Conservation (phyloP, 2,113 vertebrate genomes). For the Psephotus haematonotus region DNA sequence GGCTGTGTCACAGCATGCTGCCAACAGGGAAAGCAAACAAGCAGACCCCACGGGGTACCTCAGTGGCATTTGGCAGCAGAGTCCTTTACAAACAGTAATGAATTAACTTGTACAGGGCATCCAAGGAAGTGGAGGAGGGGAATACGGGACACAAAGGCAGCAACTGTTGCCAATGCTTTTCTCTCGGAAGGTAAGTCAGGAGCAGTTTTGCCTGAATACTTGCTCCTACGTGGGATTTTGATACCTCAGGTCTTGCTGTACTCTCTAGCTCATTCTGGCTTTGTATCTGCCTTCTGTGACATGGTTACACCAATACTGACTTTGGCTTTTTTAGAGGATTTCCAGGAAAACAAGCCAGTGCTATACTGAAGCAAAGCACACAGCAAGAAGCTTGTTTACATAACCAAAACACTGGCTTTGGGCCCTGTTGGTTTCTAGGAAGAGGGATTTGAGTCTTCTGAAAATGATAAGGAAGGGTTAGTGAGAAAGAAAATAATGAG, state of each 20-base stretch:
- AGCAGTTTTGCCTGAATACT: neutral
- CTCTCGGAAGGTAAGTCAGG: neutral
- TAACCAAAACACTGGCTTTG: neutral
- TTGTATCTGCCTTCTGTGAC: neutral
- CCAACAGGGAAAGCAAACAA: constrained; percentile 1
- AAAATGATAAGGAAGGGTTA: neutral
- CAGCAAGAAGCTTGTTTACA: neutral
- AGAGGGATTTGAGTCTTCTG: neutral
- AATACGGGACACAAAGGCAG: neutral
- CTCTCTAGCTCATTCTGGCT: neutral
- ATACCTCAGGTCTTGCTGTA: neutral
- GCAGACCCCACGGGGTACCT: neutral
- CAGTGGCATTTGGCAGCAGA: neutral
- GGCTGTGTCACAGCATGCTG: neutral
- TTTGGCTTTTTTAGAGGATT: neutral
- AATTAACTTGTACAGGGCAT: constrained; percentile 31
- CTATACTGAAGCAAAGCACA: neutral
- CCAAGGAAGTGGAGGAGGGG: neutral
- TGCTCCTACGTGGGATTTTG: neutral
- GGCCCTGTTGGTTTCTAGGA: neutral
- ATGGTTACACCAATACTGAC: neutral
- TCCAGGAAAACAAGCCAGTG: neutral
- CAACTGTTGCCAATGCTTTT: neutral
- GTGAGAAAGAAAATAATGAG: neutral
- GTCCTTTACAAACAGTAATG: neutral